Evolutionary conservation across 2,888 invertebrate genomes (phyloP).

Genomic region (Chrysomela aeneicollis): DNA sequence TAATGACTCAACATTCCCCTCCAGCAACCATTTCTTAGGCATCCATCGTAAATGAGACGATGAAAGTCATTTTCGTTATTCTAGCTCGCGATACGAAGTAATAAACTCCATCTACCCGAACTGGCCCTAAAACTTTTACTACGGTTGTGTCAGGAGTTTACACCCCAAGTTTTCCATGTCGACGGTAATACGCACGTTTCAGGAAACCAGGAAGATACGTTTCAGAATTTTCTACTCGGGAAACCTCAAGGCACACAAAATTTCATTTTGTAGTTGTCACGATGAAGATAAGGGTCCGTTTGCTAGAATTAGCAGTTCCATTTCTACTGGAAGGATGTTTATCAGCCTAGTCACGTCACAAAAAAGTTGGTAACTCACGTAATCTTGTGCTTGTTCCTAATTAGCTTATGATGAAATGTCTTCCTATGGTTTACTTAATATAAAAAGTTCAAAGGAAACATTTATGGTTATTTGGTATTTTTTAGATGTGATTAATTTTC

Average conservation of each 20-base stretch:
- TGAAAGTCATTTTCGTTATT: slow-evolving; percentile 5
- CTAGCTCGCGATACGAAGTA: slow-evolving; percentile 1
- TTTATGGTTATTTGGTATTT: too few species aligned
- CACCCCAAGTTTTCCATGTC: slow-evolving; percentile 14
- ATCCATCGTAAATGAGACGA: slow-evolving; percentile 7
- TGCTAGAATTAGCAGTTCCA: background rate
- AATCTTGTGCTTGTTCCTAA: background rate
- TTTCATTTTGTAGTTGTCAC: slow-evolving; percentile 10
- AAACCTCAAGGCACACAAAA: slow-evolving; percentile 13
- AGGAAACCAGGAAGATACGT: slow-evolving; percentile 8
- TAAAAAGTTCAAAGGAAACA: too few species aligned
- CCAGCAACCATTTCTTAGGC: background rate
- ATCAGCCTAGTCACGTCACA: background rate
- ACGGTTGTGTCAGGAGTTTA: slow-evolving; percentile 15
- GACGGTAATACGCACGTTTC: slow-evolving; percentile 3
- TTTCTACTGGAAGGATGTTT: background rate
- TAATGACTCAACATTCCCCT: background rate
- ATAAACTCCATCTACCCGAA: slow-evolving; percentile 8
- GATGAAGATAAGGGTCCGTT: slow-evolving; percentile 12
- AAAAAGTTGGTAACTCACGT: background rate
- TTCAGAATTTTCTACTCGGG: slow-evolving; percentile 9
- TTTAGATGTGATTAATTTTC: too few species aligned
- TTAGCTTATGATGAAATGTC: background rate
- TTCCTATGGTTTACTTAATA: too few species aligned
- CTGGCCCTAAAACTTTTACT: slow-evolving; percentile 14